These are phyloP conservation scores for Antechinus stuartii DNA, from an alignment of 2,113 vertebrate genomes.

Conservation along the genomic window DNA sequence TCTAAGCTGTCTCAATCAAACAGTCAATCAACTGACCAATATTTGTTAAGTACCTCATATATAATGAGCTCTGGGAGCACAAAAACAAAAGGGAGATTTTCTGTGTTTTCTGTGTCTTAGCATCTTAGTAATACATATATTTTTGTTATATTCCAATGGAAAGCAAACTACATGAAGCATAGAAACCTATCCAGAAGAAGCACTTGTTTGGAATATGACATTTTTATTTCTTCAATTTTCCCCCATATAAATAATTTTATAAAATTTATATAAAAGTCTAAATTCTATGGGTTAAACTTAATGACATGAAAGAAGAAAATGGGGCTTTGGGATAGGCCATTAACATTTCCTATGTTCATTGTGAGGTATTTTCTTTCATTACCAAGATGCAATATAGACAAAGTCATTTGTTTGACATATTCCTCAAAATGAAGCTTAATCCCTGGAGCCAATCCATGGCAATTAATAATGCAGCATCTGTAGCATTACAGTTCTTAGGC, in stretches of 20 bases:
- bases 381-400: not conserved
- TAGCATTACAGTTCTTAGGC: constrained; percentile 36
- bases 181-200: constrained; percentile 68
- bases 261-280: constrained; percentile 19
- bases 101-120: constrained; percentile 57
- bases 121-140: constrained; percentile 72
- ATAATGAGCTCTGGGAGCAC: not conserved
- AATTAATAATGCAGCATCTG: constrained; percentile 48
- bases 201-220: constrained; percentile 84
- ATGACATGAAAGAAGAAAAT: not conserved
- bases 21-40: not conserved
- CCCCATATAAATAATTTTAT: constrained; percentile 41
- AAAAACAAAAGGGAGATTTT: not conserved
- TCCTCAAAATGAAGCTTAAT: constrained; percentile 55
- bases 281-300: constrained; percentile 46
- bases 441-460: constrained; percentile 43
- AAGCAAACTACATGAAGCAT: constrained; percentile 59
- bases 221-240: constrained; percentile 78
- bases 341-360: constrained; percentile 17
- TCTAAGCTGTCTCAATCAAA: constrained; percentile 35
- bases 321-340: not conserved
- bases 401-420: constrained; percentile 3
- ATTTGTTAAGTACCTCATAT: not conserved
- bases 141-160: constrained; percentile 58
- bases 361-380: constrained; percentile 29